Evolutionary conservation across 2,113 vertebrate species (phyloP).

Genomic region (Python bivittatus): DNA sequence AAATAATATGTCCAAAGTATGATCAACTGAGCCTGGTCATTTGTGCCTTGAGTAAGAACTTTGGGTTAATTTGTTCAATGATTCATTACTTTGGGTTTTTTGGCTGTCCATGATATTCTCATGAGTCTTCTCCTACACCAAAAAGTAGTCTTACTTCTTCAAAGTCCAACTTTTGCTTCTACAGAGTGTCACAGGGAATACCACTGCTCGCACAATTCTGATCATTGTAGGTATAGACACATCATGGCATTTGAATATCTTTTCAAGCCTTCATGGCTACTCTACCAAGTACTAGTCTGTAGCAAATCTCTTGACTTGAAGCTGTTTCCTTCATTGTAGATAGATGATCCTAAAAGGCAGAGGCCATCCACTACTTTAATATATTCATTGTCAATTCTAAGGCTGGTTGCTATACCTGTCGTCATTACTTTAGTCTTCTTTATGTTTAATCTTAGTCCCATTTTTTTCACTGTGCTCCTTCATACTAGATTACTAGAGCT

Average conservation of each 20-base stretch:
- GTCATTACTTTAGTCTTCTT: not conserved
- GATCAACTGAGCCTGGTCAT: not conserved
- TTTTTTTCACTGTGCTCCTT: not conserved
- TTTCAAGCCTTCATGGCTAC: not conserved
- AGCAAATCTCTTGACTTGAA: not conserved
- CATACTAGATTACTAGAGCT: not conserved
- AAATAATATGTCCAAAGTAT: not conserved
- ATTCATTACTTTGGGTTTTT: not conserved
- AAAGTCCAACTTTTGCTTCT: not conserved
- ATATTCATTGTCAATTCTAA: not conserved
- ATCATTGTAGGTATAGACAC: not conserved
- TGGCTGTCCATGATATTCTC: not conserved
- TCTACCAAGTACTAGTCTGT: not conserved
- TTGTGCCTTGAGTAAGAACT: not conserved
- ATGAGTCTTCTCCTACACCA: not conserved
- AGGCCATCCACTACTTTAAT: not conserved
- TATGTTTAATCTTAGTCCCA: not conserved
- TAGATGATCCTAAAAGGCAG: not conserved
- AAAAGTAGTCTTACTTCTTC: not conserved
- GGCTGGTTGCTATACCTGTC: not conserved
- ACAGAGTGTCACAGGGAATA: not conserved
- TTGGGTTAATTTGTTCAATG: not conserved
- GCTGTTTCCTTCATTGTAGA: not conserved
- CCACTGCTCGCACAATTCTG: not conserved
- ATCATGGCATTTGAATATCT: not conserved